These are phyloP conservation scores for Apamea crenata DNA, from an alignment of 2,888 invertebrate genomes.

Conservation along the genomic window DNA sequence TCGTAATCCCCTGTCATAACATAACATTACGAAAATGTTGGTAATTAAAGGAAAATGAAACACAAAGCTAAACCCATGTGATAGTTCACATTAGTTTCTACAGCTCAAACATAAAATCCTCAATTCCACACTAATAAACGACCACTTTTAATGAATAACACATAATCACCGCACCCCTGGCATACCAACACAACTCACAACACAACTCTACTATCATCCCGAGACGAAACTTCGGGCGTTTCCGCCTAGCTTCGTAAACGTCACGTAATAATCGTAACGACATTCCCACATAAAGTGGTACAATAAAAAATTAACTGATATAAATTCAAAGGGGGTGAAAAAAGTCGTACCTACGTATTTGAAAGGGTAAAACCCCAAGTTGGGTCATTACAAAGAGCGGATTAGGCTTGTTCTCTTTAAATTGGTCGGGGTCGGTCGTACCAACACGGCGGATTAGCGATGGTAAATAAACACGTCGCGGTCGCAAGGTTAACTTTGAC, in stretches of 20 bases:
- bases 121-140: conserved; percentile 35
- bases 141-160: conserved; percentile 58
- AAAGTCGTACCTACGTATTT: conserved; percentile 64
- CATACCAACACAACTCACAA: conserved; percentile 32
- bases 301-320: conserved; percentile 69
- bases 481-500: conserved; percentile 64
- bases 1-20: not conserved
- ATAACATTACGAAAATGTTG: not conserved
- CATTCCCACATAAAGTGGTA: conserved; percentile 58
- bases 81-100: conserved; percentile 9
- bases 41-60: not conserved
- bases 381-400: conserved; percentile 76
- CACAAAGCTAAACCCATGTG: not conserved
- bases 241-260: conserved; percentile 54
- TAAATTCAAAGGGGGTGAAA: conserved; percentile 71
- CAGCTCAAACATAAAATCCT: conserved; percentile 11
- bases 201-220: conserved; percentile 43
- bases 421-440: conserved; percentile 72
- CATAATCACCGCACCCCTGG: conserved; percentile 39
- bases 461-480: conserved; percentile 69
- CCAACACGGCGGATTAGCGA: conserved; percentile 73
- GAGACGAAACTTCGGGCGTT: conserved; percentile 54
- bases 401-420: conserved; percentile 78
- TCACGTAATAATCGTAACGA: conserved; percentile 61
- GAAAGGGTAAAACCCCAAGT: conserved; percentile 72